These are phyloP conservation scores for Vulpes lagopus DNA, from an alignment of 2,113 vertebrate species.

Conservation along the genomic window DNA sequence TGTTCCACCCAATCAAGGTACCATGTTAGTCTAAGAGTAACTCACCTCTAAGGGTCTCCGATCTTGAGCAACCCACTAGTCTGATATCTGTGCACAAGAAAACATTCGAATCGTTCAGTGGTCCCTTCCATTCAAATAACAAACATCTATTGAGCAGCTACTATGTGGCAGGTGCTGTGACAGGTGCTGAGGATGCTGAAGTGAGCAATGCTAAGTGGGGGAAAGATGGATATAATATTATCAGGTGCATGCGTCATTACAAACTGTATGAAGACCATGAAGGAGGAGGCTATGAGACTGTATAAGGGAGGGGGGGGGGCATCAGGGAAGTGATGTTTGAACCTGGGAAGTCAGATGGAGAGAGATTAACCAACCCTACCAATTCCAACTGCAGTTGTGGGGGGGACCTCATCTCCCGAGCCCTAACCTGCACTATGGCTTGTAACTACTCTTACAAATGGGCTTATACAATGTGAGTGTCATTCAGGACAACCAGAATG, in stretches of 20 bases:
- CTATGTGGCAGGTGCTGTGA: background rate
- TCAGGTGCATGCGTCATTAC: too few species aligned
- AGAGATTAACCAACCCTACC: background rate
- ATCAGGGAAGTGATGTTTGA: background rate
- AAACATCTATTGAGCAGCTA: background rate
- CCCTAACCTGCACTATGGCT: background rate
- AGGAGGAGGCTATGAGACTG: accelerated
- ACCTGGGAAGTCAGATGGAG: background rate
- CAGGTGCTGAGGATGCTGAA: background rate
- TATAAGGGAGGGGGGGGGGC: too few species aligned
- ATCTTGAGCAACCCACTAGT: background rate
- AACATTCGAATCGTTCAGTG: background rate
- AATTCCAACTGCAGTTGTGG: accelerated
- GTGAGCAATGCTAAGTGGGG: accelerated
- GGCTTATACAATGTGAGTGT: accelerated
- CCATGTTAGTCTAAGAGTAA: background rate
- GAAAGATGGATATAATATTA: background rate
- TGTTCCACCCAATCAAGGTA: background rate
- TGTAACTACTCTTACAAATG: background rate
- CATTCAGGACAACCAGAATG: background rate
- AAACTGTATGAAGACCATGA: background rate
- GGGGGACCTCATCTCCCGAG: background rate
- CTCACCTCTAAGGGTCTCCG: background rate
- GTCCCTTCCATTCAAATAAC: background rate
- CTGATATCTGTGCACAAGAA: background rate